Evolutionary conservation across 2,888 invertebrate species (phyloP), one percentile per base, ranked within the genome.

Genomic region (Corythucha ciliata): DNA sequence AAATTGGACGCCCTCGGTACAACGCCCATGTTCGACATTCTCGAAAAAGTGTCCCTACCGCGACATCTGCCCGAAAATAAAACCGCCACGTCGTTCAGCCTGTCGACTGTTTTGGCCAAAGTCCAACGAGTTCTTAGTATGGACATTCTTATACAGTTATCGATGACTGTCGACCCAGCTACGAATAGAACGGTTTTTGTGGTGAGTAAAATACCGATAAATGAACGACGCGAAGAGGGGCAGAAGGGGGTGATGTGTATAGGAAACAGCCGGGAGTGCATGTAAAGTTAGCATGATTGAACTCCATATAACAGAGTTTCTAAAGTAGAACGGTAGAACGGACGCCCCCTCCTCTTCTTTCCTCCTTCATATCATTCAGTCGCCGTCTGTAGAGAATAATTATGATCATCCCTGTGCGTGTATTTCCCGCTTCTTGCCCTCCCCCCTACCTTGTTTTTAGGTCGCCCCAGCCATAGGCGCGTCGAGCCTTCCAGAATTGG

Each of bases 81-180:
- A n/a, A 55, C 56, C 1, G 55, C 52, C 6, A 26, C 42, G 18
- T 45, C 49, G 37, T 60, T 60, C 47, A 55, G 56, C 33, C 46
- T 63, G 25, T 61, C 61, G 3, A 53, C 42, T 40, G 58, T 58
- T 1, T 45, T 63, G 20, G 60, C 60, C 5, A 55, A 53, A 12
- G 54, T 58, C 7, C 61, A 62, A 47, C 50, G 63, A 27, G 52
- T 58, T 25, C 46, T 63, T 22, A 60, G 59, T 47, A 57, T 57
- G 48, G 62, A 63, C 44, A 54, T 62, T 6, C 48, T 63, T 12
- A 48, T 63, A 5, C 58, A 58, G 29, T 39, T 63, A 25, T 58
- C 59, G 3, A 33, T 61, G 36, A 53, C 58, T 18, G 26, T 53
- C 4, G 58, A 61, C 33, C 58, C 56, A 12, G 44, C 39, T 2